A percentile compares a stretch with the other conserved stretches of the same genome.
These are phyloP conservation scores for Biston betularia DNA, from an alignment of 2,888 invertebrate species.

Conservation along the genomic window DNA sequence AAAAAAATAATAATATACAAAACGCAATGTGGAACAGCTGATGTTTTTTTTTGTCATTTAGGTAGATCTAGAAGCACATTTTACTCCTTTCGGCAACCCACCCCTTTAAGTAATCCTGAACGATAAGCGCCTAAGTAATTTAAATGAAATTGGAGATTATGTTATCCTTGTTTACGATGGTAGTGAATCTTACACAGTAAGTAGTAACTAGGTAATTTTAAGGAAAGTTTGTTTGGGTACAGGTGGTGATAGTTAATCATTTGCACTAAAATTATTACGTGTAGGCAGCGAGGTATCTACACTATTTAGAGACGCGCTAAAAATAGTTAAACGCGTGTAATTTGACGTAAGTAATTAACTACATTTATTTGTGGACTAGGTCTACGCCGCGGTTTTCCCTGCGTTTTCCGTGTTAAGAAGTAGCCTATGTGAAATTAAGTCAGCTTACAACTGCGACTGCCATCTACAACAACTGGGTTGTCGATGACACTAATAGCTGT, in stretches of 20 bases:
- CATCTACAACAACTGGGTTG: too few species aligned
- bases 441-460: too few species aligned
- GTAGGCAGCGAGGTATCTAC: slow-evolving; percentile 30
- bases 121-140: too few species aligned
- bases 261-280: slow-evolving; percentile 30
- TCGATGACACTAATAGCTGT: too few species aligned
- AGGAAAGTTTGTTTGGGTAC: slow-evolving; percentile 19
- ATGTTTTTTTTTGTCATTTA: too few species aligned
- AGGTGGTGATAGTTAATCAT: slow-evolving; percentile 44
- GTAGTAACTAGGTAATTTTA: slow-evolving; percentile 13
- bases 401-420: too few species aligned
- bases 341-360: not conserved
- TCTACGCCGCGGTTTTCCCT: too few species aligned
- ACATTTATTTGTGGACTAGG: not conserved
- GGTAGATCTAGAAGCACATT: too few species aligned
- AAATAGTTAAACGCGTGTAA: slow-evolving; percentile 25
- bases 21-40: too few species aligned
- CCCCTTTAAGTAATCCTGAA: not conserved
- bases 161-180: not conserved
- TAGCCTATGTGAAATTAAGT: too few species aligned
- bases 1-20: too few species aligned
- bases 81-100: not conserved
- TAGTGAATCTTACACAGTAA: not conserved
- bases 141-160: not conserved
- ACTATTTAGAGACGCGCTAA: slow-evolving; percentile 25